These are phyloP conservation scores for Papilio elwesi DNA, from an alignment of 2,888 invertebrate species.

Conservation along the genomic window DNA sequence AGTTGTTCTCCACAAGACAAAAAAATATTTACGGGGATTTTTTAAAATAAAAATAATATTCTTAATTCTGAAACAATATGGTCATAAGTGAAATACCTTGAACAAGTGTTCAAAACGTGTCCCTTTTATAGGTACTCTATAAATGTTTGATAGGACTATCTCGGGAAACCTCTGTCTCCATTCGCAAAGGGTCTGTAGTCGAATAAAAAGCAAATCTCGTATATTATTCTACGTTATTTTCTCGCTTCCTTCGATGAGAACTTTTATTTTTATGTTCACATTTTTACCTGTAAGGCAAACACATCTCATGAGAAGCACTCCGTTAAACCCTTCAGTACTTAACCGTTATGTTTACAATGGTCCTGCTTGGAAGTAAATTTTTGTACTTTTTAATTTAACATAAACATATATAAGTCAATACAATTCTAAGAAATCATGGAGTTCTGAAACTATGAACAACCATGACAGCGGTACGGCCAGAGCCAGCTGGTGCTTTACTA, in stretches of 20 bases:
- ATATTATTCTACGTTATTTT: slow-evolving; percentile 82
- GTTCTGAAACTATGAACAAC: background rate
- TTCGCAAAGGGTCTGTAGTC: slow-evolving; percentile 82
- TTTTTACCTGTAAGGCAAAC: slow-evolving; percentile 80
- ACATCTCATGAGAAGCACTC: slow-evolving; percentile 48
- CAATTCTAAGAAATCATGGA: background rate
- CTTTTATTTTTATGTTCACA: slow-evolving; percentile 84
- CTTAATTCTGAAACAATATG: background rate
- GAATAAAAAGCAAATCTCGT: slow-evolving; percentile 83
- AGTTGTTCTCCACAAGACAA: too few relatives aligned
- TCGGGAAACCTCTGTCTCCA: slow-evolving; percentile 83
- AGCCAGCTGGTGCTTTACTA: too few relatives aligned
- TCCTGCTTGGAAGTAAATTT: background rate
- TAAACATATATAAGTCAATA: background rate
- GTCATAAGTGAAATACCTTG: slow-evolving; percentile 27
- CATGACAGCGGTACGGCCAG: background rate
- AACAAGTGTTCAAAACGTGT: slow-evolving; percentile 69
- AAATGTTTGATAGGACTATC: slow-evolving; percentile 84
- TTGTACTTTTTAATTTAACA: background rate
- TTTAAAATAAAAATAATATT: background rate
- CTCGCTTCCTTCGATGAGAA: slow-evolving; percentile 80
- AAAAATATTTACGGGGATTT: background rate
- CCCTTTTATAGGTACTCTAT: slow-evolving; percentile 82
- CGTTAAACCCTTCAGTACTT: slow-evolving; percentile 21
- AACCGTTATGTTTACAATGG: background rate